Evolutionary conservation across 1,140 invertebrate genomes (phyloP).

Genomic region (Pinna nobilis): DNA sequence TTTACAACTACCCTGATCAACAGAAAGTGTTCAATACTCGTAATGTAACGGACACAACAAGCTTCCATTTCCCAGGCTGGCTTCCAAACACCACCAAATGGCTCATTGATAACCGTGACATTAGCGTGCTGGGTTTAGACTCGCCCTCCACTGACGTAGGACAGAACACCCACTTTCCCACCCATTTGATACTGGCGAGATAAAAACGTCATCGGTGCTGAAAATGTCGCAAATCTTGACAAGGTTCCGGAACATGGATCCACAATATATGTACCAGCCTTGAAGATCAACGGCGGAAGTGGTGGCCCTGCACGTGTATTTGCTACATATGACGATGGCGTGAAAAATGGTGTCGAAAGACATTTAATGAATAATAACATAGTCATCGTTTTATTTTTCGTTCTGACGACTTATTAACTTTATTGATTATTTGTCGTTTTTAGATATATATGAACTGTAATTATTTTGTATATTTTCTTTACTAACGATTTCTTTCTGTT

Average conservation of each 20-base stretch:
- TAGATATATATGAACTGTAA: too few species aligned
- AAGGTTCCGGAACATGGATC: constrained; percentile 33
- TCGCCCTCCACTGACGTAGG: constrained; percentile 79
- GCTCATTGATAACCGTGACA: constrained; percentile 77
- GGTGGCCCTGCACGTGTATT: constrained; percentile 47
- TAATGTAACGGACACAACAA: constrained; percentile 2
- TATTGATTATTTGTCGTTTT: too few species aligned
- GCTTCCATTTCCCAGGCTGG: constrained; percentile 74
- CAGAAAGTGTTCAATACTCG: constrained; percentile 50
- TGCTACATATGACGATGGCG: constrained; percentile 14
- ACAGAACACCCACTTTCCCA: background rate
- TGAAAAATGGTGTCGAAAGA: too few species aligned
- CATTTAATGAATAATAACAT: too few species aligned
- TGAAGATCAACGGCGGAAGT: constrained; percentile 43
- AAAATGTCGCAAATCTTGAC: constrained; percentile 50
- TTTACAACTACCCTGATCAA: constrained; percentile 57
- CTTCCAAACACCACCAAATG: constrained; percentile 78
- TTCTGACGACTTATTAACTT: too few species aligned
- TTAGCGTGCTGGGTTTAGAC: constrained; percentile 81
- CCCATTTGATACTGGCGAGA: too few species aligned
- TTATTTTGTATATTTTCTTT: too few species aligned
- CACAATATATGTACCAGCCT: constrained; percentile 31
- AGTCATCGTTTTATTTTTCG: too few species aligned
- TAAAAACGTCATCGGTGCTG: constrained; percentile 41
- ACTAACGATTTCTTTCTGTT: too few species aligned